phyloP scores from a whole-genome alignment of 2,888 invertebrate genomes.

The Pseudococcus viburni region DNA sequence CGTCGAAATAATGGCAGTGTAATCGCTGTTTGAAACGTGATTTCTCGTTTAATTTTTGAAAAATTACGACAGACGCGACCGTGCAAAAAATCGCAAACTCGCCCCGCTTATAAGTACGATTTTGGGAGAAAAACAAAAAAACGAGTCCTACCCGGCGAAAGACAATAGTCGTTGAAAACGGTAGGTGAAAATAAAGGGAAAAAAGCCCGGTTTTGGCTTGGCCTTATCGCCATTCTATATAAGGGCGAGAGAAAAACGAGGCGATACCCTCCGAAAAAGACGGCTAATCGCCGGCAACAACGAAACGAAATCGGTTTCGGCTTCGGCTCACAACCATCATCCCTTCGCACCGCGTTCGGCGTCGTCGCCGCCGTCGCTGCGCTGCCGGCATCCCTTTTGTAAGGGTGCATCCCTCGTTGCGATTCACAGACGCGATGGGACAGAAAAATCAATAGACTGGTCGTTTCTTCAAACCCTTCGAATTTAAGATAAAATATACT shows the following conservation, averaged over 20 bases:
- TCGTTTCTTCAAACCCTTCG: conserved; percentile 15
- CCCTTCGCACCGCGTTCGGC: not conserved
- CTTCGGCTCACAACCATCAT: not conserved
- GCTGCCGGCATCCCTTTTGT: not conserved
- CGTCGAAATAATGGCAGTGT: too few relatives aligned
- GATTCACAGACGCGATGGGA: not conserved
- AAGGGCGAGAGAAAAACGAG: not conserved
- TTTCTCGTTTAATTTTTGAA: too few relatives aligned
- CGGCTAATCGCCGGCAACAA: not conserved
- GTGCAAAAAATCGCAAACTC: too few relatives aligned
- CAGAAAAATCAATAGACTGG: conserved; percentile 6
- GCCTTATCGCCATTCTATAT: not conserved
- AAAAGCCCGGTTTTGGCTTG: not conserved
- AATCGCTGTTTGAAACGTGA: too few relatives aligned
- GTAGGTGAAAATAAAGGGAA: not conserved
- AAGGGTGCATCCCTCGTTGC: conserved; percentile 36
- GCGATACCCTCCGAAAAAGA: not conserved
- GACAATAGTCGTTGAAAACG: not conserved
- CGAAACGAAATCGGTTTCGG: conserved; percentile 18
- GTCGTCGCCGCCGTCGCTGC: too few relatives aligned
- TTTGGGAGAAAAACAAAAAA: too few relatives aligned
- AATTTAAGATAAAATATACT: not conserved
- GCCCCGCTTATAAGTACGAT: too few relatives aligned
- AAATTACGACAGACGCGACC: too few relatives aligned
- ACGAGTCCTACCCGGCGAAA: not conserved